These are phyloP conservation scores for Leucophenga montana DNA, from an alignment of 2,888 invertebrate species.

Conservation along the genomic window DNA sequence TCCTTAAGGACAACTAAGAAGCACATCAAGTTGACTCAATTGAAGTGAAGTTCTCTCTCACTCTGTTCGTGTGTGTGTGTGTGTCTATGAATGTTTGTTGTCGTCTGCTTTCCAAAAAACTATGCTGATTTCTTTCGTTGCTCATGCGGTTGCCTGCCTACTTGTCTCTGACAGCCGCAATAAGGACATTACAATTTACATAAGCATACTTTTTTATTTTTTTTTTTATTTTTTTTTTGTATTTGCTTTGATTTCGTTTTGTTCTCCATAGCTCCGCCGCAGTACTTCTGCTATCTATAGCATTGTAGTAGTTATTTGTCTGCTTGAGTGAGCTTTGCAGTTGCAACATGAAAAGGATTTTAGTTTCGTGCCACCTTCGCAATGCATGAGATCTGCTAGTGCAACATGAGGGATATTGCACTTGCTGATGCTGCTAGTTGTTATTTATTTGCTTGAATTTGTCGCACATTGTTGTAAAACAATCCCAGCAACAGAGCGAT, in stretches of 20 bases:
- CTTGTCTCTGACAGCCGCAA: not conserved
- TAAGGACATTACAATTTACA: conserved; percentile 53
- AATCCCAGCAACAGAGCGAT: not conserved
- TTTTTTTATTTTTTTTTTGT: conserved; percentile 9
- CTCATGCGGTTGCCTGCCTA: not conserved
- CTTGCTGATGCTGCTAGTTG: not conserved
- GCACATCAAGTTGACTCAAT: conserved; percentile 27
- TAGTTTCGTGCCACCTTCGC: conserved; percentile 33
- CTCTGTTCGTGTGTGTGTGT: too few species aligned
- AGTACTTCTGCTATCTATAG: conserved; percentile 25
- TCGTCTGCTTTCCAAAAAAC: not conserved
- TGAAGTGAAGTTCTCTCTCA: not conserved
- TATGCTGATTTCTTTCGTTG: not conserved
- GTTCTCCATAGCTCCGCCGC: not conserved
- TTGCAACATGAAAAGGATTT: conserved; percentile 60
- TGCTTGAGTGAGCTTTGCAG: conserved; percentile 44
- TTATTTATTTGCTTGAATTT: conserved; percentile 15
- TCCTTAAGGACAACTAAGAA: conserved; percentile 57
- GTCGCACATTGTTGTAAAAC: not conserved
- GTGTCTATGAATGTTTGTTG: not conserved
- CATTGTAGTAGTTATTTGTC: conserved; percentile 51
- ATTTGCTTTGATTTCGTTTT: not conserved
- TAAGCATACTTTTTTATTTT: conserved; percentile 56
- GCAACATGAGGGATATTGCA: conserved; percentile 4
- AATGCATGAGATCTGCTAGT: not conserved